Conservation (phyloP, 2,113 vertebrate species). For the Numenius arquata region DNA sequence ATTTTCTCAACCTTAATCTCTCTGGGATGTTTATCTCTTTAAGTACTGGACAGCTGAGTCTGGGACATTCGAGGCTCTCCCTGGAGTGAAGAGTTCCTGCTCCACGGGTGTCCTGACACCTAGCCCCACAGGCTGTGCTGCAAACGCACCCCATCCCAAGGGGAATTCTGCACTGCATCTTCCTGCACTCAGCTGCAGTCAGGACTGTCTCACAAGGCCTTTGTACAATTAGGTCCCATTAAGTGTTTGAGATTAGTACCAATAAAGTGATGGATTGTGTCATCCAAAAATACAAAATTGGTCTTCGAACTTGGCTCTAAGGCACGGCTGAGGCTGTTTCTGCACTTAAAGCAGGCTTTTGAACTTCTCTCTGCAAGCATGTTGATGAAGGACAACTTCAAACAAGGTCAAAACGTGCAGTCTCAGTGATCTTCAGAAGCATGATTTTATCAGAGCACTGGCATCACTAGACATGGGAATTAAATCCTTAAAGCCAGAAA, state of each 20-base stretch:
- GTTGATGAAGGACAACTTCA: constrained; percentile 8
- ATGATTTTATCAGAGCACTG: constrained; percentile 9
- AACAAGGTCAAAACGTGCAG: constrained; percentile 13
- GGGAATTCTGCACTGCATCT: not conserved
- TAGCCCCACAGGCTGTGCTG: not conserved
- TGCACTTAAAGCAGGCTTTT: constrained; percentile 5
- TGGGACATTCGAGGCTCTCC: not conserved
- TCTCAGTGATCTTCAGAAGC: constrained; percentile 11
- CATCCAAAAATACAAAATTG: not conserved
- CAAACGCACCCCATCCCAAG: not conserved
- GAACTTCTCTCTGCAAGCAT: not conserved
- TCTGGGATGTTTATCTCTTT: not conserved
- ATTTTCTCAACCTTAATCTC: not conserved
- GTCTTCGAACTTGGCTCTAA: constrained; percentile 7
- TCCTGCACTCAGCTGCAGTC: not conserved
- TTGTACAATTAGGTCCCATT: not conserved
- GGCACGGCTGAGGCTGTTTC: not conserved
- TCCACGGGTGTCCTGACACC: not conserved
- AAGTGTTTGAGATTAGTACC: not conserved
- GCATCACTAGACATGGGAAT: not conserved
- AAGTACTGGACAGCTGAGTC: not conserved
- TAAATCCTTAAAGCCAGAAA: constrained; percentile 15
- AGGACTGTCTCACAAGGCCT: not conserved
- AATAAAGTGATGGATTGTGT: not conserved
- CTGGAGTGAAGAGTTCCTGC: not conserved